phyloP scores from a whole-genome alignment of 2,797 vertebrate genomes.

The Antennarius maculatus region DNA sequence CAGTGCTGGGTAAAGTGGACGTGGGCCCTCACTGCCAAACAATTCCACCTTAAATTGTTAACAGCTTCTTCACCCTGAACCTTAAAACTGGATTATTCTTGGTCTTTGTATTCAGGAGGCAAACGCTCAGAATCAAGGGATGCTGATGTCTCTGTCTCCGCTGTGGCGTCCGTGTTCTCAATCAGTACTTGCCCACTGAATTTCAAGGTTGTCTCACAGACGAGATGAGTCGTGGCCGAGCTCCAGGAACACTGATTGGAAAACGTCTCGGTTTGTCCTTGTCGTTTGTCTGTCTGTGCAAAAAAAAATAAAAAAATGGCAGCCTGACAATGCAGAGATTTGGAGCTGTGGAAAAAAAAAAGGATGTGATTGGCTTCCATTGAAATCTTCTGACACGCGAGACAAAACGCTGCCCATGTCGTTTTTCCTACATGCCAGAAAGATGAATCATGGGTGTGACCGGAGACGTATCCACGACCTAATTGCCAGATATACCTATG shows the following conservation, averaged over 20 bases:
- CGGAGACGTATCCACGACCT: conserved; percentile 53
- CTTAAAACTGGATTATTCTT: conserved; percentile 57
- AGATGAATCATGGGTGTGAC: conserved; percentile 62
- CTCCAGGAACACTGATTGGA: conserved; percentile 62
- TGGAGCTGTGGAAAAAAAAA: conserved; percentile 19
- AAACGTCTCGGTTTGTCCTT: conserved; percentile 51
- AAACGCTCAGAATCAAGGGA: conserved; percentile 19
- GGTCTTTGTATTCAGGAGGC: conserved; percentile 43
- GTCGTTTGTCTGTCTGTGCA: conserved; percentile 44
- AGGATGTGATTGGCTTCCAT: conserved; percentile 45
- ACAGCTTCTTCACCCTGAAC: conserved; percentile 63
- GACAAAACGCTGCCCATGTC: conserved; percentile 52
- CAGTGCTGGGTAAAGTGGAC: conserved; percentile 62
- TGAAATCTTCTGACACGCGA: conserved; percentile 55
- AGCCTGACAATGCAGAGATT: conserved; percentile 50
- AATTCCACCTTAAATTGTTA: conserved; percentile 71
- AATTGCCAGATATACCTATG: conserved; percentile 65
- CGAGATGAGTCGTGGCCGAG: conserved; percentile 50
- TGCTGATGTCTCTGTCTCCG: neutral
- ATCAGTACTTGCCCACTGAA: conserved; percentile 12
- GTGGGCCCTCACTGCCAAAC: conserved; percentile 52
- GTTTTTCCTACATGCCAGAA: conserved; percentile 42
- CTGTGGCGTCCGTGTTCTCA: conserved; percentile 8
- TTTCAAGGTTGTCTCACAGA: conserved; percentile 52
- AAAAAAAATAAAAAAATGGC: conserved; percentile 38